Percentiles rank a stretch among this genome's conserved stretches.
These are phyloP conservation scores for Hylomyscus alleni DNA, from an alignment of 2,797 vertebrate species.

Conservation along the genomic window DNA sequence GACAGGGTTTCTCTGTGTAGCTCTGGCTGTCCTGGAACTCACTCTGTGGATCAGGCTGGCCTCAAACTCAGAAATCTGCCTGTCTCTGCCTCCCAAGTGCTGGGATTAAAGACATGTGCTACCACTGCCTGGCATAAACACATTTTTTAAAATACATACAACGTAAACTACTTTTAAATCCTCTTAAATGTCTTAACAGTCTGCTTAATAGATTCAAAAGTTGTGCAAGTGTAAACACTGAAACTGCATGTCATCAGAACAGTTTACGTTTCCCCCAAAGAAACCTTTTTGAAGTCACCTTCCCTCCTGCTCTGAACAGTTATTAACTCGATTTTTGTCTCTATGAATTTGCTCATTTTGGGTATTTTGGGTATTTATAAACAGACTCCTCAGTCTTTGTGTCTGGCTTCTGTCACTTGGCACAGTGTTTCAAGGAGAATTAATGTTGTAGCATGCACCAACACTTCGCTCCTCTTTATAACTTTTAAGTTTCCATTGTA, in stretches of 20 bases:
- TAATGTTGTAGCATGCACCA: background rate
- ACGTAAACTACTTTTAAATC: background rate
- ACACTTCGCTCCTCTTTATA: background rate
- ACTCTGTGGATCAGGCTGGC: too few species aligned
- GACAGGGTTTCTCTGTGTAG: too few species aligned
- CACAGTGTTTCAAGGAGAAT: background rate
- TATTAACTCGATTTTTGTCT: background rate
- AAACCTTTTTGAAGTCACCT: background rate
- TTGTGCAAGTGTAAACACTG: background rate
- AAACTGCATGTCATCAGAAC: background rate
- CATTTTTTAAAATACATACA: background rate
- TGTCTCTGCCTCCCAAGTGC: too few species aligned
- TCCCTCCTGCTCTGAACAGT: background rate
- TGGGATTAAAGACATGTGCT: too few species aligned
- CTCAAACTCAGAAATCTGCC: too few species aligned
- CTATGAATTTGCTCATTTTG: background rate
- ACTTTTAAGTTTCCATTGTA: background rate
- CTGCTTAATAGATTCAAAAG: background rate
- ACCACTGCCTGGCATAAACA: background rate
- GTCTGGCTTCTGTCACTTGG: conserved; percentile 21
- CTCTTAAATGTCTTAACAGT: background rate
- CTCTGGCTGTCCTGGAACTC: too few species aligned
- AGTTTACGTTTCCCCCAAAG: background rate
- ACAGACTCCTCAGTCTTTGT: background rate
- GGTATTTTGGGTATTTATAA: background rate